These are phyloP conservation scores for Tokudaia muenninki DNA, from an alignment of 2,797 vertebrate species.

Conservation along the genomic window DNA sequence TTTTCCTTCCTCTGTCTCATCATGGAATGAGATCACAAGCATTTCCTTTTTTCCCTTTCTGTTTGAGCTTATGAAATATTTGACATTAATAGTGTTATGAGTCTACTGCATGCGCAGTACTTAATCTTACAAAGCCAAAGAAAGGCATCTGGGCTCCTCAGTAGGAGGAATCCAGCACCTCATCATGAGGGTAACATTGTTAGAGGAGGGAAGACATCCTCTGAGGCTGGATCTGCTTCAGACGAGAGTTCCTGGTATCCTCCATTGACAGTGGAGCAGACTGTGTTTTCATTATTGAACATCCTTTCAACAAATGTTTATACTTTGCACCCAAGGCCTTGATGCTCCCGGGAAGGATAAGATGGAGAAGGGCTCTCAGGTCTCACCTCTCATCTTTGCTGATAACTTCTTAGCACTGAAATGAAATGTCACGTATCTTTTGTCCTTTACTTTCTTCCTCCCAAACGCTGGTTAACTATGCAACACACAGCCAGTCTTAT, in stretches of 20 bases:
- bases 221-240: neutral
- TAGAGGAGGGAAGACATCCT: neutral
- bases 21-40: neutral
- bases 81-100: neutral
- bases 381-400: neutral
- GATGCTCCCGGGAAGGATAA: neutral
- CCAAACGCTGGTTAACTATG: neutral
- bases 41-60: conserved; percentile 29
- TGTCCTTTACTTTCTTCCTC: conserved; percentile 12
- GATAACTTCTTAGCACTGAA: neutral
- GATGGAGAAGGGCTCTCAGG: neutral
- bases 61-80: neutral
- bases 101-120: neutral
- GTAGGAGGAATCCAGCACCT: neutral
- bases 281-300: neutral
- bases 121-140: conserved; percentile 15
- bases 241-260: neutral
- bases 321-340: neutral
- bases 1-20: conserved; percentile 34
- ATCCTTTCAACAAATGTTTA: neutral
- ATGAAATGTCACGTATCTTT: neutral
- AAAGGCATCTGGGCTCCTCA: neutral
- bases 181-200: neutral
- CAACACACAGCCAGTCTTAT: neutral
- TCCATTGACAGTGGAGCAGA: neutral